Evolutionary conservation across 92 coral and sea anemone genomes (phyloP), one percentile per base, ranked within the genome.

Genomic region (Scolanthus callimorphus): DNA sequence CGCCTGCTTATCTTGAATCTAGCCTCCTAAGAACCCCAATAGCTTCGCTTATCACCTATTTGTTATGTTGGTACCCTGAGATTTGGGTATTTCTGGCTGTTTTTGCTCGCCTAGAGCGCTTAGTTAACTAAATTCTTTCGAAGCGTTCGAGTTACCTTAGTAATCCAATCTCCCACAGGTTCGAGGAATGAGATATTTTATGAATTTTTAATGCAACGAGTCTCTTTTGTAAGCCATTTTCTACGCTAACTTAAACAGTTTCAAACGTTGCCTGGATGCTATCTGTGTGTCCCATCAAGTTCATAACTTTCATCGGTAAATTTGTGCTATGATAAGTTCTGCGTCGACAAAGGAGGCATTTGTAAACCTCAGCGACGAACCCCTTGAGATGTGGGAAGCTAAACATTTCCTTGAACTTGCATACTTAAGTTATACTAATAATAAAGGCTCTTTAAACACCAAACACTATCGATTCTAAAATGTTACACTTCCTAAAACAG

Each of bases 71-170:
- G 11, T 46, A 21, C 6, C 4, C 17, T 46, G 52, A 6, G 52
- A 46, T 46, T 46, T 20, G 11, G 12, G 17, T 19, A 4, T 46
- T 4, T 9, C 11, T 9, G 41, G 15, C 8, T 46, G 52, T 20
- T 10, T 46, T 20, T 19, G 8, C 22, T 46, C 11, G 17, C 11
- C 52, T 6, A 46, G 52, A 4, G 52, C 52, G 23, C 8, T 4
- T 4, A 21, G 4, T 46, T 9, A 21, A 19, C 52, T 20, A 46
- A 46, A 46, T 46, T 46, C 52, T 46, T 46, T 46, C 17, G 17
- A 20, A 46, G 22, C 52, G 52, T 46, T 46, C 22, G 17, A 46
- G 52, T 46, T 46, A 46, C 52, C 52, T n/a, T 46, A 46, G 52
- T 46, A 46, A 46, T 46, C 11, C 4, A 20, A 46, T 9, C 52